Evolutionary conservation across 2,113 vertebrate genomes (phyloP).

Genomic region (Rhagologus leucostigma): DNA sequence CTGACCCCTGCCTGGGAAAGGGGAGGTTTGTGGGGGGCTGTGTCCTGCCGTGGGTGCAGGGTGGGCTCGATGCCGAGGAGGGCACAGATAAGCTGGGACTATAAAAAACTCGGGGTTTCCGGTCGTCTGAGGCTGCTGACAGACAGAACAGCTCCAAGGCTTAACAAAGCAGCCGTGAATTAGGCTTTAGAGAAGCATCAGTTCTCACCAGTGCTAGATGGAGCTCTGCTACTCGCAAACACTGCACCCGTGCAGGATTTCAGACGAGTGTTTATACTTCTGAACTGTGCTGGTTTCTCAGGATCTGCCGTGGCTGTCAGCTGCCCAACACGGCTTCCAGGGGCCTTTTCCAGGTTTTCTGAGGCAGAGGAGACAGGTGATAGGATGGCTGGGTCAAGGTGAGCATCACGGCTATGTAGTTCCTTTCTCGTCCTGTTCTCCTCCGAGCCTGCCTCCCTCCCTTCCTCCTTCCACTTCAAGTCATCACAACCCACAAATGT

Average conservation of each 20-base stretch:
- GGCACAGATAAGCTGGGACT: not conserved
- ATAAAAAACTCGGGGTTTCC: not conserved
- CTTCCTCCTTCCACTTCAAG: not conserved
- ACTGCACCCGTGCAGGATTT: not conserved
- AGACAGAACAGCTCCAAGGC: not conserved
- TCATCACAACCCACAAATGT: not conserved
- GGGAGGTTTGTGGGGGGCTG: not conserved
- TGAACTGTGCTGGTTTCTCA: rapidly evolving
- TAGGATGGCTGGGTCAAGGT: not conserved
- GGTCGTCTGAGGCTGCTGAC: not conserved
- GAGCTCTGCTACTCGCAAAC: slow-evolving; percentile 46
- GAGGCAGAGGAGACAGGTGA: not conserved
- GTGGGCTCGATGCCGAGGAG: not conserved
- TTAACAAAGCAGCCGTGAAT: not conserved
- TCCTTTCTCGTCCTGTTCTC: not conserved
- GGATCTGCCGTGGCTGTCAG: not conserved
- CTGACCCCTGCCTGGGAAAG: not conserved
- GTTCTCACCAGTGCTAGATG: slow-evolving; percentile 37
- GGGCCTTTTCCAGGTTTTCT: not conserved
- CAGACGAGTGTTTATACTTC: not conserved
- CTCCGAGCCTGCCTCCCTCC: not conserved
- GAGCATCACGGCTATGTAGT: rapidly evolving
- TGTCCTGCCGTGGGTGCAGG: not conserved
- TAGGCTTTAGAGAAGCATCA: not conserved
- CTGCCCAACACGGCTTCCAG: not conserved